A percentile compares a stretch with the other conserved stretches of the same genome.
Conservation (phyloP, 2,797 vertebrate genomes). For the Micrastur ruficollis region DNA sequence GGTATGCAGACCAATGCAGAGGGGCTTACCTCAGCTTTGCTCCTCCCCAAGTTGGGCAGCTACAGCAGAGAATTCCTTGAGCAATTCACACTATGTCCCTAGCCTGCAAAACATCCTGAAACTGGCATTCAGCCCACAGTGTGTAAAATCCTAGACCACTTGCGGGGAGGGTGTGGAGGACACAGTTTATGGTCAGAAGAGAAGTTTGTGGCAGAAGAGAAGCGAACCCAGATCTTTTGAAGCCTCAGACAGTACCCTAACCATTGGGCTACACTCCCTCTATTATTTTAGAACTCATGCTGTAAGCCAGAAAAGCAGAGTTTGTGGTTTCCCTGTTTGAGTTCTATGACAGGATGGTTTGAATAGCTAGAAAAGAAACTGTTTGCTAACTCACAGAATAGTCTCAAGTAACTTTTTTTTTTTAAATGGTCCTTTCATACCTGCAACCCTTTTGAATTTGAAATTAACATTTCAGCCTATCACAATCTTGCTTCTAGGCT, state of each 20-base stretch:
- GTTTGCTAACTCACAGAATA: neutral
- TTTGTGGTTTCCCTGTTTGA: neutral
- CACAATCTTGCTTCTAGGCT: neutral
- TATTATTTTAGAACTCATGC: neutral
- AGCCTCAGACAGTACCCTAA: neutral
- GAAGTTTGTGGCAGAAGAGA: neutral
- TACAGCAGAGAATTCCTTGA: neutral
- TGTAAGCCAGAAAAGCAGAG: neutral
- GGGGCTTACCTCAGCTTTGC: neutral
- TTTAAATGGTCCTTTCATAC: neutral
- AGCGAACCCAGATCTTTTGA: neutral
- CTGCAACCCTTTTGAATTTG: neutral
- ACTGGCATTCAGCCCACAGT: neutral
- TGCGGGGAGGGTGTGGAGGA: neutral
- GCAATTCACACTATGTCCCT: neutral
- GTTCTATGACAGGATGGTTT: neutral
- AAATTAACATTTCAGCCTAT: neutral
- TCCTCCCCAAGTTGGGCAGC: neutral
- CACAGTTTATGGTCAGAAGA: neutral
- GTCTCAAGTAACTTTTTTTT: neutral
- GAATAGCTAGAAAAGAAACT: neutral
- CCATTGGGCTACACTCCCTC: neutral
- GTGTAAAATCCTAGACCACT: neutral
- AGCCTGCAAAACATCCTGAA: neutral
- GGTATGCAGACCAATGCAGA: accelerated